A percentile compares a stretch with the other conserved stretches of the same genome.
Evolutionary conservation across 2,113 vertebrate genomes (phyloP).

Genomic region (Eupsittula cactorum): DNA sequence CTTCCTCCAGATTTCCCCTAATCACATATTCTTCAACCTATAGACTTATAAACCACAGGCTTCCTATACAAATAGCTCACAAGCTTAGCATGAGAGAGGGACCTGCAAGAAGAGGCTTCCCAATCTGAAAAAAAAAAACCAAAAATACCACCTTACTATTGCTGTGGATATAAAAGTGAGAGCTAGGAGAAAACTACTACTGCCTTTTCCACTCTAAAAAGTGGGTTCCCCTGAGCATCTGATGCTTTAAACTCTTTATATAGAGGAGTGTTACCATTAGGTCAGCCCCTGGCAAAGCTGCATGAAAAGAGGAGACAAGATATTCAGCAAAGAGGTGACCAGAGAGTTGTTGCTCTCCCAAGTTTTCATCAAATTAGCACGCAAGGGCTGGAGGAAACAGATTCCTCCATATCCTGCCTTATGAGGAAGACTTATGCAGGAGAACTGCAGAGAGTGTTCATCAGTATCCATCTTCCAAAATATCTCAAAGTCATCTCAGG

Average conservation of each 20-base stretch:
- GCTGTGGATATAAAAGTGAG: neutral
- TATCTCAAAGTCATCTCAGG: constrained; percentile 8
- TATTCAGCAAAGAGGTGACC: neutral
- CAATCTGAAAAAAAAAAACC: neutral
- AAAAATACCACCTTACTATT: neutral
- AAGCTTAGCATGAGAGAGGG: neutral
- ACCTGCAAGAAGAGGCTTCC: neutral
- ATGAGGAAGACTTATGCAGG: neutral
- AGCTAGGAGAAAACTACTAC: neutral
- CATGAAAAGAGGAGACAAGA: neutral
- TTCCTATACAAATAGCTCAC: neutral
- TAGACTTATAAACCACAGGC: neutral
- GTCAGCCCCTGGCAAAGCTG: constrained; percentile 6
- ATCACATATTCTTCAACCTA: neutral
- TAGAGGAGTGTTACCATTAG: neutral
- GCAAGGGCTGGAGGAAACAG: neutral
- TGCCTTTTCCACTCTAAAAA: neutral
- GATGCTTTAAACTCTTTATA: neutral
- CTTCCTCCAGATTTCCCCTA: neutral
- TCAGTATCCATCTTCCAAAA: neutral
- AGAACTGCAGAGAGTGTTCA: neutral
- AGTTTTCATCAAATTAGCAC: neutral
- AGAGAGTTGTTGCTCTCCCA: neutral
- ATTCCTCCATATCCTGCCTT: neutral
- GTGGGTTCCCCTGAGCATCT: neutral